These are phyloP conservation scores for Myiopsitta monachus DNA, from an alignment of 2,113 vertebrate genomes.

Conservation along the genomic window DNA sequence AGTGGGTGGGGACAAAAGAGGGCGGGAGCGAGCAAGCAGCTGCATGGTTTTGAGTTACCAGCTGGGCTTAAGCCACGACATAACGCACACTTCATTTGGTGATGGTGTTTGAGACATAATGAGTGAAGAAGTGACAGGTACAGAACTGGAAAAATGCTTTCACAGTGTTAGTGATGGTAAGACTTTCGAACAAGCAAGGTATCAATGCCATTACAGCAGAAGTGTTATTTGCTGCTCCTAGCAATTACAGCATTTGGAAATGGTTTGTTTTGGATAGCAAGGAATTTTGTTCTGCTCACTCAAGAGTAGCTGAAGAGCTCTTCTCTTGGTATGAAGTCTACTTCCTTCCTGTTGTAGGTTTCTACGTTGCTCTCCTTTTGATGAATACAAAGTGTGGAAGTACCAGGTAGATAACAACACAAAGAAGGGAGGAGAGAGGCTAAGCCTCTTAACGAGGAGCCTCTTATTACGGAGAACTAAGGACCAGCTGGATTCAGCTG, in stretches of 20 bases:
- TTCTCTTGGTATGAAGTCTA: neutral
- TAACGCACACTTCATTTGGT: neutral
- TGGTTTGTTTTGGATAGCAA: neutral
- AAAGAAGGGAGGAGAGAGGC: slow-evolving; percentile 85
- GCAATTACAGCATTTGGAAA: neutral
- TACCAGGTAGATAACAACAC: slow-evolving; percentile 93
- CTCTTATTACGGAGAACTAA: slow-evolving; percentile 91
- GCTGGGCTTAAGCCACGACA: neutral
- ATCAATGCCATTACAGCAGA: neutral
- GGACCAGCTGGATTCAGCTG: slow-evolving; percentile 81
- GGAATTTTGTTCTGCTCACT: neutral
- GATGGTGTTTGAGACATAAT: neutral
- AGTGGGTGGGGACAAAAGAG: neutral
- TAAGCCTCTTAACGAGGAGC: slow-evolving; percentile 87
- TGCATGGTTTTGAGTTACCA: neutral
- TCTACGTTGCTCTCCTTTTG: slow-evolving; percentile 91
- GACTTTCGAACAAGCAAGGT: neutral
- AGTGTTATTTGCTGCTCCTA: neutral
- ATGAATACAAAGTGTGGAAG: slow-evolving; percentile 93
- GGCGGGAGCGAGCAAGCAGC: neutral
- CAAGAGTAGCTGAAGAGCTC: neutral
- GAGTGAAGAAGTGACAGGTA: neutral
- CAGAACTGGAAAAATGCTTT: neutral
- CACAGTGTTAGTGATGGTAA: neutral
- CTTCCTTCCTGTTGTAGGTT: slow-evolving; percentile 75